Percentiles rank a stretch among this genome's conserved stretches.
phyloP scores from a whole-genome alignment of 2,888 invertebrate genomes.

The Hypomecis punctinalis region DNA sequence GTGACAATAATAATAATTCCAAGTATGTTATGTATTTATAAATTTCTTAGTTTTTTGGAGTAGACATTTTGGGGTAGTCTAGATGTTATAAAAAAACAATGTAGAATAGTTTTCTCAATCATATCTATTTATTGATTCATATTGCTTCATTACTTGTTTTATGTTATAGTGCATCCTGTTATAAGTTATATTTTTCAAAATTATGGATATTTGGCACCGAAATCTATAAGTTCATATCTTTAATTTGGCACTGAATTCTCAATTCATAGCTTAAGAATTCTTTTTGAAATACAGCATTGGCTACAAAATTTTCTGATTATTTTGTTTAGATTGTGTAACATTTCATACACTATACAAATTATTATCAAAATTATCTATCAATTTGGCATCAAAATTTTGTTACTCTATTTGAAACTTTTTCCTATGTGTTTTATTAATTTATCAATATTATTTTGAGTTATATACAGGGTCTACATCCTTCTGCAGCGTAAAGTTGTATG shows the following conservation, averaged over 20 bases:
- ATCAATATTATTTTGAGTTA: conserved; percentile 39
- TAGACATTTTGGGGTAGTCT: no score
- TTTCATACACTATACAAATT: neutral
- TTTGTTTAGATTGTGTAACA: no score
- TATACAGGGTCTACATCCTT: conserved; percentile 32
- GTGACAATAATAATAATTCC: no score
- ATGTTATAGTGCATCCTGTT: conserved; percentile 1
- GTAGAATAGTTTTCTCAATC: no score
- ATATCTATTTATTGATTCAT: neutral
- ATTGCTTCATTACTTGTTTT: conserved; percentile 25
- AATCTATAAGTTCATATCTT: neutral
- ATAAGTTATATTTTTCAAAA: conserved; percentile 9
- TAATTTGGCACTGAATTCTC: no score
- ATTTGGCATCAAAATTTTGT: conserved; percentile 31
- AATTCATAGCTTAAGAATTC: neutral
- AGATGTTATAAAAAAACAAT: no score
- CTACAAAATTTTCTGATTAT: conserved; percentile 17
- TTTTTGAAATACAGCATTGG: neutral
- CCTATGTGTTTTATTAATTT: conserved; percentile 18
- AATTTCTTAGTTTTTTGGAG: no score
- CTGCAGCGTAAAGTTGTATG: conserved; percentile 29
- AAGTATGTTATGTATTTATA: no score
- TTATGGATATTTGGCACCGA: conserved; percentile 1
- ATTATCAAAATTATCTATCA: conserved; percentile 17
- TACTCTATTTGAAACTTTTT: neutral